Evolutionary conservation across 2,797 vertebrate genomes (phyloP).

Genomic region (Pygocentrus nattereri): DNA sequence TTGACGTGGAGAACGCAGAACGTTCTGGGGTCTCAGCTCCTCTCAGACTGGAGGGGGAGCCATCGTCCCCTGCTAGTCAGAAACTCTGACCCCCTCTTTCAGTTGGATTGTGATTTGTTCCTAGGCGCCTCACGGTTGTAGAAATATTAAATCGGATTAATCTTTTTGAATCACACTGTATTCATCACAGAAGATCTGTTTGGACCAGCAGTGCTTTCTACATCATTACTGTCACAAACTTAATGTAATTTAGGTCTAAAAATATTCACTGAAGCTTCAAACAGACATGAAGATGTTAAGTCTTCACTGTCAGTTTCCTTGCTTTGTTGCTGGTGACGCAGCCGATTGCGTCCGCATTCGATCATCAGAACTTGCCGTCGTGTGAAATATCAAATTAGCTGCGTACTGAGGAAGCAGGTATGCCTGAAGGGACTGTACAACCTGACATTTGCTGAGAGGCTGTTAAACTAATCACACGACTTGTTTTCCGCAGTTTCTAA

Average conservation of each 20-base stretch:
- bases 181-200: not conserved
- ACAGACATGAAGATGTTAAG: too few species aligned
- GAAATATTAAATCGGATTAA: too few species aligned
- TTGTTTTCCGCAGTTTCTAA: not conserved
- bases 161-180: too few species aligned
- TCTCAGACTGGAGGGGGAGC: too few species aligned
- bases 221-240: not conserved
- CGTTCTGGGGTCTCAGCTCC: too few species aligned
- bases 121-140: too few species aligned
- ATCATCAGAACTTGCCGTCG: not conserved
- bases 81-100: too few species aligned
- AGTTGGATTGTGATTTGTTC: too few species aligned
- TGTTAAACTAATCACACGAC: slow-evolving; percentile 2
- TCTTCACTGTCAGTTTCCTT: not conserved
- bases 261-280: not conserved
- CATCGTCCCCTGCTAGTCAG: too few species aligned
- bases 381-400: not conserved
- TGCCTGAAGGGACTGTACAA: not conserved
- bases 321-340: not conserved
- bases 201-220: not conserved
- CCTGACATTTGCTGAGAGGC: not conserved
- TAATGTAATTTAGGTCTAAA: not conserved
- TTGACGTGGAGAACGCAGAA: too few species aligned
- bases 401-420: not conserved
- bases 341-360: not conserved